These are phyloP conservation scores for Paramormyrops hopkinsi DNA, from an alignment of 2,797 vertebrate species.

Conservation along the genomic window DNA sequence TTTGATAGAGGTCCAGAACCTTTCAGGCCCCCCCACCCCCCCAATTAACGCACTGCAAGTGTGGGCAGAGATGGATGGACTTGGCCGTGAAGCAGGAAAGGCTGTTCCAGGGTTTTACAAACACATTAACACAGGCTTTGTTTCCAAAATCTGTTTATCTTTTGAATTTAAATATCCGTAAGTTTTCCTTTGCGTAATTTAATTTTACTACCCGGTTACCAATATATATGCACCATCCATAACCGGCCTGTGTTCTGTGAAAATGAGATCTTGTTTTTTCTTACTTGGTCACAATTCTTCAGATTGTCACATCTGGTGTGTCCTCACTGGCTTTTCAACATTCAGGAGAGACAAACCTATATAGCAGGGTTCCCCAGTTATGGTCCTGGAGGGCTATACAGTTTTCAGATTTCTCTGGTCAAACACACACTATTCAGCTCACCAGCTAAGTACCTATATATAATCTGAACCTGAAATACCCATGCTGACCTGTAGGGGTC, in stretches of 20 bases:
- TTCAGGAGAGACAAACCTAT: not conserved
- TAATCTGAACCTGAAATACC: not conserved
- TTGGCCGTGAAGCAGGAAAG: not conserved
- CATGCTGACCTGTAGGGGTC: not conserved
- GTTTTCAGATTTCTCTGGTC: not conserved
- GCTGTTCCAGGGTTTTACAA: slow-evolving; percentile 4
- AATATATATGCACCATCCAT: not conserved
- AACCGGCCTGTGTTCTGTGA: not conserved
- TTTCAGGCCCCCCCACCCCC: not conserved
- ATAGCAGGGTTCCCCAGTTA: not conserved
- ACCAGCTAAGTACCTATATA: not conserved
- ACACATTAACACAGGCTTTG: not conserved
- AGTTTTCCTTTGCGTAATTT: not conserved
- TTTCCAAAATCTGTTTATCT: not conserved
- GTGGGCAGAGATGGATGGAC: not conserved
- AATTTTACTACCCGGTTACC: not conserved
- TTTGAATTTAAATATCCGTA: not conserved
- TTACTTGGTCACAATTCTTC: not conserved
- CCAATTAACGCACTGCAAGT: not conserved
- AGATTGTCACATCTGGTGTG: not conserved
- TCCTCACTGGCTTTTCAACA: not conserved
- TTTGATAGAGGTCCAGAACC: not conserved
- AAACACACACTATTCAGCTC: not conserved
- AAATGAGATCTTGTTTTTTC: not conserved
- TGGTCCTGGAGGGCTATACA: not conserved